phyloP scores from a whole-genome alignment of 2,113 vertebrate species.

The Tragulus kanchil region DNA sequence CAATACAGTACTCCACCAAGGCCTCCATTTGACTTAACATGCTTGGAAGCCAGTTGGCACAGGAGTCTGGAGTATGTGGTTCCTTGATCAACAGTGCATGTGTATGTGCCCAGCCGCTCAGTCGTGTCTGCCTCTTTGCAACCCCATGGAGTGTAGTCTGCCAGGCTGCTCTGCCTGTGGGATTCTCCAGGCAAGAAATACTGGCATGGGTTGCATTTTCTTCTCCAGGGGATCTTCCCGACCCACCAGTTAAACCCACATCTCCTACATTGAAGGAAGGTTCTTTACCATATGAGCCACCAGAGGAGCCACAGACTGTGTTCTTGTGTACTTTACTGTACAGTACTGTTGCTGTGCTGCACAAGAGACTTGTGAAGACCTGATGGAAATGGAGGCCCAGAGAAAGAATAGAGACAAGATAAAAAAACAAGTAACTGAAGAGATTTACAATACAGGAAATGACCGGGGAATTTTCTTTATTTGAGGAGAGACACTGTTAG shows the following conservation, averaged over 20 bases:
- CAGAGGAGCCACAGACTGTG: no score
- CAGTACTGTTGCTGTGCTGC: no score
- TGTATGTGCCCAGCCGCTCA: neutral
- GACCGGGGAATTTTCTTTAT: no score
- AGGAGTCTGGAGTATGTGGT: neutral
- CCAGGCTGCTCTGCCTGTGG: neutral
- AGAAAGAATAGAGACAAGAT: no score
- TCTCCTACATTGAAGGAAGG: neutral
- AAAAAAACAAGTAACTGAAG: no score
- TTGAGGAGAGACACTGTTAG: no score
- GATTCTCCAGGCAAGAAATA: neutral
- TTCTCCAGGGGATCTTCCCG: neutral
- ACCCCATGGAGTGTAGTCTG: neutral
- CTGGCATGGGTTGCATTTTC: neutral
- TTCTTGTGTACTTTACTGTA: no score
- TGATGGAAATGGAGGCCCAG: no score
- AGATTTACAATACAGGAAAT: no score
- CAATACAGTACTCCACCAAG: neutral
- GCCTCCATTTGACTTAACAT: neutral
- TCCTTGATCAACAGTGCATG: neutral
- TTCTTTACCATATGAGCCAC: no score
- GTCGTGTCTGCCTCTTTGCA: neutral
- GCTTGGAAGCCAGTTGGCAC: slow-evolving; percentile 12
- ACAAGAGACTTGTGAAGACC: no score
- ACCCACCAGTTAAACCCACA: neutral